A percentile compares a stretch with the other conserved stretches of the same genome.
phyloP scores from a whole-genome alignment of 2,113 vertebrate genomes.

The Mobula hypostoma region DNA sequence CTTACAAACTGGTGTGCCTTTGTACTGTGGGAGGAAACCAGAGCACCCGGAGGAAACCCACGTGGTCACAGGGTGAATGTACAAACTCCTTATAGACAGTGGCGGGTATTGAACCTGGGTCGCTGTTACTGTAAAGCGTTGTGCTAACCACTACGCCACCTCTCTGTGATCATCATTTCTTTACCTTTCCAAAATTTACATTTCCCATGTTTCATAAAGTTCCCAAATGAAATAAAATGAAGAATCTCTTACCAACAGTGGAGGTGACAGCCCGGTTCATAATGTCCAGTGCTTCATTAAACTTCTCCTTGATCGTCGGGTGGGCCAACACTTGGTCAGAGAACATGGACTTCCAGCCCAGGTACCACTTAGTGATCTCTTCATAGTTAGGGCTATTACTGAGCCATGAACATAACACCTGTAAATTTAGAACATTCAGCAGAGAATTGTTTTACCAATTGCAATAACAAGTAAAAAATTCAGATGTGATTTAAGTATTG shows the following conservation, averaged over 20 bases:
- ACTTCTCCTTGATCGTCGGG: slow-evolving; percentile 86
- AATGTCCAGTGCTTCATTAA: slow-evolving; percentile 91
- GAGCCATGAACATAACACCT: slow-evolving; percentile 96
- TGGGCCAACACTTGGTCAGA: slow-evolving; percentile 83
- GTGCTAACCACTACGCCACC: too few species aligned
- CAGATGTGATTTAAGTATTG: neutral
- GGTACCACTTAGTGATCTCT: slow-evolving; percentile 97
- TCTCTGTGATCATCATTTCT: neutral
- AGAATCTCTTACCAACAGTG: slow-evolving; percentile 69
- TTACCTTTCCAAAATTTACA: neutral
- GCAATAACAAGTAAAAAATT: neutral
- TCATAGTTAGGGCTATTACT: slow-evolving; percentile 96
- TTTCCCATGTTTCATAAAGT: neutral
- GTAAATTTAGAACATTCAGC: neutral
- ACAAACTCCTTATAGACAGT: too few species aligned
- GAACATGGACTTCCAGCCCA: slow-evolving; percentile 95
- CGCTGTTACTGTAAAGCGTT: too few species aligned
- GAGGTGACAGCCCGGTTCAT: slow-evolving; percentile 94
- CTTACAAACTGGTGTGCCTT: too few species aligned
- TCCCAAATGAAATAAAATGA: neutral
- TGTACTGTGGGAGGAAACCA: too few species aligned
- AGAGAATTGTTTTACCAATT: neutral
- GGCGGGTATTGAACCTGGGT: too few species aligned
- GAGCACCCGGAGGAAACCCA: too few species aligned
- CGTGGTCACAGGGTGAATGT: too few species aligned